Evolutionary conservation across 2,113 vertebrate genomes (phyloP).

Genomic region (Fulmarus glacialis): DNA sequence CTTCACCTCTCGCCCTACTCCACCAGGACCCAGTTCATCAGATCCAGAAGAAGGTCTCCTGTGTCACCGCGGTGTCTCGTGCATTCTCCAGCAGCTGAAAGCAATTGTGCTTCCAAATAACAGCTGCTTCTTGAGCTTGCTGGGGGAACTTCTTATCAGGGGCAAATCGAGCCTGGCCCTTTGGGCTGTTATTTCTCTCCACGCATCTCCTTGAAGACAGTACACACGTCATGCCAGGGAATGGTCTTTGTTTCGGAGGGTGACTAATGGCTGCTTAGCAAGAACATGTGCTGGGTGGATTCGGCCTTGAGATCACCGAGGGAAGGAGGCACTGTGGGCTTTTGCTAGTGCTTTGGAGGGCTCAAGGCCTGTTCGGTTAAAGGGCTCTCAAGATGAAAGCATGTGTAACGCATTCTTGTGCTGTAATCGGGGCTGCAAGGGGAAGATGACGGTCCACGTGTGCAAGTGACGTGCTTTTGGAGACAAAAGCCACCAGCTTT

Average conservation of each 20-base stretch:
- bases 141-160: not conserved
- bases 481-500: not conserved
- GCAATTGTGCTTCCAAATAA: not conserved
- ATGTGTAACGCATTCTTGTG: not conserved
- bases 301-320: not conserved
- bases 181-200: not conserved
- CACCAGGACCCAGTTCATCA: not conserved
- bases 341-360: not conserved
- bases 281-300: not conserved
- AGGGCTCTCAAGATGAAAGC: not conserved
- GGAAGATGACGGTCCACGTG: not conserved
- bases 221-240: fast-evolving
- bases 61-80: fast-evolving
- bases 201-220: fast-evolving
- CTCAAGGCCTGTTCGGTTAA: not conserved
- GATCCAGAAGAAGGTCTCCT: not conserved
- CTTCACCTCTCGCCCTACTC: not conserved
- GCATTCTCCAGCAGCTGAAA: not conserved
- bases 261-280: not conserved
- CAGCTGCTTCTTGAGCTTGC: not conserved
- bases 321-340: not conserved
- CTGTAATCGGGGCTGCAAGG: not conserved
- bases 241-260: not conserved
- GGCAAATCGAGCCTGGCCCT: not conserved
- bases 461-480: not conserved